These are phyloP conservation scores for Parazoanthus swiftii DNA, from an alignment of 92 coral and sea anemone genomes.

Conservation along the genomic window DNA sequence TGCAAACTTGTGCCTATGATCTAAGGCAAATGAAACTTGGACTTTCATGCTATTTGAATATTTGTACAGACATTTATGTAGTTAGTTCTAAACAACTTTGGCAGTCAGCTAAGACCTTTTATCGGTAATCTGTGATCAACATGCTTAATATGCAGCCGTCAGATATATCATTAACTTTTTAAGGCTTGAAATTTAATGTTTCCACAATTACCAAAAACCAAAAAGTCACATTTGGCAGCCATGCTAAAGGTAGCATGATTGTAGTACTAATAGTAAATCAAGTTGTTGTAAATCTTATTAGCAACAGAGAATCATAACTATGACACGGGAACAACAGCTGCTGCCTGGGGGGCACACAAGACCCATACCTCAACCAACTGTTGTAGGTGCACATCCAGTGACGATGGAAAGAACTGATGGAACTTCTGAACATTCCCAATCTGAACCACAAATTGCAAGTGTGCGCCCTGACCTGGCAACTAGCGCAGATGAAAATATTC, in stretches of 20 bases:
- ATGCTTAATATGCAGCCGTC: too few relatives aligned
- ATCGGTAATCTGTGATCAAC: too few relatives aligned
- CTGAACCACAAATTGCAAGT: background rate
- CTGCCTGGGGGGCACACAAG: background rate
- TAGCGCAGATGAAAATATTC: background rate
- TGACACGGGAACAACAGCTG: background rate
- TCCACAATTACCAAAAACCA: too few relatives aligned
- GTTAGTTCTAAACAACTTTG: too few relatives aligned
- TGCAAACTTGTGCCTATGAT: too few relatives aligned
- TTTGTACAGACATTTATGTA: too few relatives aligned
- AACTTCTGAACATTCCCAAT: background rate
- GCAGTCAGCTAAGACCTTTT: too few relatives aligned
- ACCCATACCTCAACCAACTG: background rate
- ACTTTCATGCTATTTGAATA: too few relatives aligned
- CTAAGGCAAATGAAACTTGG: too few relatives aligned
- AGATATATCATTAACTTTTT: too few relatives aligned
- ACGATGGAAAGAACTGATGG: background rate
- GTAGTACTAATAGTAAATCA: background rate
- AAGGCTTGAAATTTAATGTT: too few relatives aligned
- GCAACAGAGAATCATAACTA: background rate
- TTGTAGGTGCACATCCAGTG: background rate
- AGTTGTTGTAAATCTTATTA: background rate
- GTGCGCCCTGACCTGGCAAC: background rate
- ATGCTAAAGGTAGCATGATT: background rate
- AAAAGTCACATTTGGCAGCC: too few relatives aligned